phyloP scores from a whole-genome alignment of 2,797 vertebrate species.

The Limosa lapponica region DNA sequence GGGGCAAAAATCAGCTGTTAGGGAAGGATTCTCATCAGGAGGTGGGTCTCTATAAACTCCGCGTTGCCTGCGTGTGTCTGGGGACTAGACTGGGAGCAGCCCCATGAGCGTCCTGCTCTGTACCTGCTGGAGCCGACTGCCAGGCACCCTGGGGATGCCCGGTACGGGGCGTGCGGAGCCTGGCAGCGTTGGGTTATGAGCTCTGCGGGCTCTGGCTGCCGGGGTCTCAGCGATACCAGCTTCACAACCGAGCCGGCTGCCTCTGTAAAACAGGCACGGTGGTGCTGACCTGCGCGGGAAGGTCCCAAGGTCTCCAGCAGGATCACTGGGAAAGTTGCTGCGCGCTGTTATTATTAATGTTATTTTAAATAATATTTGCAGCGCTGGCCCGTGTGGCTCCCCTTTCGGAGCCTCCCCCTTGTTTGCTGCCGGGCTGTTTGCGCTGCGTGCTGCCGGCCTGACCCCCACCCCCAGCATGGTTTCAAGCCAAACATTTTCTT shows the following conservation, averaged over 20 bases:
- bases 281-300: not conserved
- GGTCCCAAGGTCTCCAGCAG: not conserved
- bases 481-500: conserved; percentile 71
- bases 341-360: accelerated
- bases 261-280: accelerated
- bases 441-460: not conserved
- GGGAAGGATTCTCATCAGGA: not conserved
- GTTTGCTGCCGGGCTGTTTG: not conserved
- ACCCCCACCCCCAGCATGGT: conserved; percentile 31
- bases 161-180: accelerated
- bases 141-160: accelerated
- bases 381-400: accelerated
- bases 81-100: not conserved
- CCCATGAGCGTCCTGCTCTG: not conserved
- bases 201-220: accelerated
- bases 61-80: accelerated
- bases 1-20: not conserved
- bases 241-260: not conserved
- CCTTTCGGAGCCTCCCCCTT: not conserved
- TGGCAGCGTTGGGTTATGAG: not conserved
- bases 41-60: not conserved
- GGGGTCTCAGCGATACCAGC: accelerated
- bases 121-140: accelerated
- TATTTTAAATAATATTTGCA: not conserved
- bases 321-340: not conserved